Conservation (phyloP, 1,140 invertebrate species). For the Hestina assimilis region DNA sequence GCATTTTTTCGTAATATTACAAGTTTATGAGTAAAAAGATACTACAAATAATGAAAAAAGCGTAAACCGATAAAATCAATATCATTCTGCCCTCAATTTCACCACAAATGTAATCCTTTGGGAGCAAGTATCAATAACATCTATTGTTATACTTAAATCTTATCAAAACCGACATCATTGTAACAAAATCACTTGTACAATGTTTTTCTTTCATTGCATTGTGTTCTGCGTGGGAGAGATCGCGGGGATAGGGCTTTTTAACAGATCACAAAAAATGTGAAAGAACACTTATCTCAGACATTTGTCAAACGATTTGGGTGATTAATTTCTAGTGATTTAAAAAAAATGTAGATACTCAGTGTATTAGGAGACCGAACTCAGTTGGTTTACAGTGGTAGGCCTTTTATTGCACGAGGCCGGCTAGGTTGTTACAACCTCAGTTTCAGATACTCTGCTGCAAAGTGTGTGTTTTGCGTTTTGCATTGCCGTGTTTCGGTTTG, state of each 20-base stretch:
- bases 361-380: too few relatives aligned
- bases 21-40: not conserved
- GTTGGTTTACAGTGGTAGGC: too few relatives aligned
- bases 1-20: too few relatives aligned
- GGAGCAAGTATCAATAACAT: not conserved
- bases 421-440: too few relatives aligned
- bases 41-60: not conserved
- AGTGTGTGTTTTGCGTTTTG: too few relatives aligned
- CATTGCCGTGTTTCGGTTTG: too few relatives aligned
- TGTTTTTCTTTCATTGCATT: not conserved
- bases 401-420: too few relatives aligned
- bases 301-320: not conserved
- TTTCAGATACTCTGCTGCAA: too few relatives aligned
- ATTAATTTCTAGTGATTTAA: too few relatives aligned
- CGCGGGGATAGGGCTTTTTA: not conserved
- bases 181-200: slow-evolving; percentile 11
- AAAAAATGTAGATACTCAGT: too few relatives aligned
- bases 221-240: slow-evolving; percentile 22
- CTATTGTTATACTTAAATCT: not conserved
- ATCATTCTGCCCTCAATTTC: slow-evolving; percentile 1
- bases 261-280: not conserved
- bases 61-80: slow-evolving; percentile 12
- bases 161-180: slow-evolving; percentile 16
- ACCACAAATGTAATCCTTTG: slow-evolving; percentile 14
- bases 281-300: not conserved